Conservation (phyloP, 2,797 vertebrate species). For the Clarias fuscus region DNA sequence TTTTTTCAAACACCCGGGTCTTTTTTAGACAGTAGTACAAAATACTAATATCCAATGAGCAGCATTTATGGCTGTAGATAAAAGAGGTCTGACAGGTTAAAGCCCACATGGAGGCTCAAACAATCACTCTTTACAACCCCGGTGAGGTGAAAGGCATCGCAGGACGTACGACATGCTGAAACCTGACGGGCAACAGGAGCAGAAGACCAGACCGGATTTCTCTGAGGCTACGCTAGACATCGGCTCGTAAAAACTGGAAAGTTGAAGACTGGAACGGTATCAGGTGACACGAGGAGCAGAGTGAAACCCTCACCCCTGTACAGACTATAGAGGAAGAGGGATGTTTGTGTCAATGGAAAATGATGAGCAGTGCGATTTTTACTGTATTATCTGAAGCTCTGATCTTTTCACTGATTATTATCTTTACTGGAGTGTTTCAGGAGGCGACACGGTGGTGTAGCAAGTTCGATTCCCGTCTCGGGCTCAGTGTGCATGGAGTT, state of each 20-base stretch:
- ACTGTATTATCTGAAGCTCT: background rate
- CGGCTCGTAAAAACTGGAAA: background rate
- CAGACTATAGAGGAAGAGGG: background rate
- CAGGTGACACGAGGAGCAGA: background rate
- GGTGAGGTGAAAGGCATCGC: background rate
- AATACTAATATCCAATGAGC: background rate
- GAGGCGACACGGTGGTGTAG: too few species aligned
- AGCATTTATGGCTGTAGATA: background rate
- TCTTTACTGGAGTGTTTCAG: background rate
- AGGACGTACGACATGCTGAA: background rate
- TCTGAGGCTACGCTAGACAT: background rate
- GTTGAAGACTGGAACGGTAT: background rate
- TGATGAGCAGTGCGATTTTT: too few species aligned
- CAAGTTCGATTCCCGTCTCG: too few species aligned
- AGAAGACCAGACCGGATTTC: background rate
- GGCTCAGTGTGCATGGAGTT: too few species aligned
- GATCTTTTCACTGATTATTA: background rate
- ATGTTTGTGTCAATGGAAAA: background rate
- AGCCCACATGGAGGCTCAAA: background rate
- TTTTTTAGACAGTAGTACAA: background rate
- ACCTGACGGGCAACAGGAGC: background rate
- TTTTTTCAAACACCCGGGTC: background rate
- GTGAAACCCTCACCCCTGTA: background rate
- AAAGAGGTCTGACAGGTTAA: background rate
- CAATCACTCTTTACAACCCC: background rate